Conservation (phyloP, 37 sponge, comb jelly and placozoan genomes). For the Hexactinellida sp. region DNA sequence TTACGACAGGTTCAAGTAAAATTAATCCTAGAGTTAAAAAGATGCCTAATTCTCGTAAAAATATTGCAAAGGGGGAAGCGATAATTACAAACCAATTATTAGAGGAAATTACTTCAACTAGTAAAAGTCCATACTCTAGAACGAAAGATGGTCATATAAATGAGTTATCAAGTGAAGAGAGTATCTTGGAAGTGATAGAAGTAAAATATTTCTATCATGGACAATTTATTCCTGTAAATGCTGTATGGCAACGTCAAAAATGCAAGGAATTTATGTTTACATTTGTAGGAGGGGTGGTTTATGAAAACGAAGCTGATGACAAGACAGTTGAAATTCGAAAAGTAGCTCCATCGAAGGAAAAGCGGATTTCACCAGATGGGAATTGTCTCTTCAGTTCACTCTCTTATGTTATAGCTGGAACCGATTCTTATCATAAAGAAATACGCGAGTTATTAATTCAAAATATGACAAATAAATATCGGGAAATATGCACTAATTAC, state of each 20-base stretch:
- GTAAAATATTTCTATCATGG: background rate
- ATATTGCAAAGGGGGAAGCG: background rate
- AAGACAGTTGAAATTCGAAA: background rate
- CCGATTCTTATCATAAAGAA: background rate
- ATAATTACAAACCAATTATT: background rate
- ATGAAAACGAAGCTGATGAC: background rate
- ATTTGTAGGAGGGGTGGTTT: background rate
- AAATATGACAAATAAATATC: background rate
- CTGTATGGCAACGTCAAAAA: background rate
- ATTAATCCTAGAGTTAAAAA: background rate
- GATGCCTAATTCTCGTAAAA: background rate
- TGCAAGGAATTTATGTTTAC: background rate
- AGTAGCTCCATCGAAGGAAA: background rate
- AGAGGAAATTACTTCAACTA: background rate
- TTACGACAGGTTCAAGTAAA: background rate
- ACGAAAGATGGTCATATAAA: background rate
- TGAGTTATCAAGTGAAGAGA: background rate
- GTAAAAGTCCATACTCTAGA: no score
- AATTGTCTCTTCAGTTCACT: background rate
- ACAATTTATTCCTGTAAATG: background rate
- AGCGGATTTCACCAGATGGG: background rate
- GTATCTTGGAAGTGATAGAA: background rate
- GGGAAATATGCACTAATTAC: background rate
- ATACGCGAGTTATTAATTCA: background rate
- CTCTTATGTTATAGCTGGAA: background rate